A percentile compares a stretch with the other conserved stretches of the same genome.
phyloP scores from a whole-genome alignment of 2,888 invertebrate species.

The Camptogramma bilineatum region DNA sequence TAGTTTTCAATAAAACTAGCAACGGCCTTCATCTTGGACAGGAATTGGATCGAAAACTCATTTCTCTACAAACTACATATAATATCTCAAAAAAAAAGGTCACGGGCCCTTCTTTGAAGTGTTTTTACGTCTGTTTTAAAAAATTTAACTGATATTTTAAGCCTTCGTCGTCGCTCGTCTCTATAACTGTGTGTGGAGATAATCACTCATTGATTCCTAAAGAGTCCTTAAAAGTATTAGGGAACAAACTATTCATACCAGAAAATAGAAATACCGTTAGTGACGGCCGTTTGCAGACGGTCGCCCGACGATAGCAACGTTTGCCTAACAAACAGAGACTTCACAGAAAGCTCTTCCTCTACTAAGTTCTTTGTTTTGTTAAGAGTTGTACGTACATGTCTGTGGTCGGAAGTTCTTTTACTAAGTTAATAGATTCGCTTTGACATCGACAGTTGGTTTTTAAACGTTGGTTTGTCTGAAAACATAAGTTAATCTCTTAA shows the following conservation, averaged over 20 bases:
- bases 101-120: too few relatives aligned
- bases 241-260: too few relatives aligned
- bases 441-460: conserved; percentile 15
- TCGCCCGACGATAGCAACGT: not conserved
- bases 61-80: not conserved
- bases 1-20: too few relatives aligned
- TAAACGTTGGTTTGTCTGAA: not conserved
- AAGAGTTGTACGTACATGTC: conserved; percentile 3
- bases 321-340: not conserved
- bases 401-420: conserved; percentile 16
- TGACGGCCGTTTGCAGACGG: not conserved
- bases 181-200: too few relatives aligned
- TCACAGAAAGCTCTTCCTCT: conserved; percentile 6
- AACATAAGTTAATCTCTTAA: not conserved
- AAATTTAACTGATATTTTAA: too few relatives aligned
- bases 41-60: not conserved
- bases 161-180: too few relatives aligned
- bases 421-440: conserved; percentile 18
- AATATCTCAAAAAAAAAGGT: too few relatives aligned
- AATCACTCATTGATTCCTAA: too few relatives aligned
- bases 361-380: conserved; percentile 15
- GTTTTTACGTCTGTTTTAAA: too few relatives aligned
- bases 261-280: not conserved
- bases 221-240: too few relatives aligned
- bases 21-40: too few relatives aligned